Percentiles rank a stretch among this genome's conserved stretches.
phyloP scores from a whole-genome alignment of 2,888 invertebrate species.

The Ceriagrion tenellum region DNA sequence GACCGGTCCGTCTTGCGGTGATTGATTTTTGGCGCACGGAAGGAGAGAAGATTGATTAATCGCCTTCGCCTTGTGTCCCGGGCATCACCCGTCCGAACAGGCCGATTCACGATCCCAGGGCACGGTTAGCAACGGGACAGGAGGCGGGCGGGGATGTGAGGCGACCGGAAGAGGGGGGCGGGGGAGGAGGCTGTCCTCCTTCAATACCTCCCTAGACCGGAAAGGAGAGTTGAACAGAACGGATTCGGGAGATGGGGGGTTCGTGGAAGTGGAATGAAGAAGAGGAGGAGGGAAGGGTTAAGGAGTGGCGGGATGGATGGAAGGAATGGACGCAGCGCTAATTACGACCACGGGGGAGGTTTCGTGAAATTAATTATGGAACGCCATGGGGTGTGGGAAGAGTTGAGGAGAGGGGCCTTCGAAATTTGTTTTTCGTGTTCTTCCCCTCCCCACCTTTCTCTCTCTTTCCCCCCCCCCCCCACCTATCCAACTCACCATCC shows the following conservation, averaged over 20 bases:
- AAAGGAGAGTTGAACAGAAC: neutral
- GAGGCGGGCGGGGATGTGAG: too few relatives aligned
- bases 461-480: neutral
- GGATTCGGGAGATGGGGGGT: neutral
- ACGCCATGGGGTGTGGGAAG: neutral
- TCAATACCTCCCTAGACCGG: neutral
- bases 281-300: neutral
- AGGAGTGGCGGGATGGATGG: neutral
- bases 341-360: slow-evolving; percentile 41
- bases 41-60: slow-evolving; percentile 52
- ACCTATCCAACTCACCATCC: too few relatives aligned
- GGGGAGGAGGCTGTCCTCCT: neutral
- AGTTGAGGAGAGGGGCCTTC: neutral
- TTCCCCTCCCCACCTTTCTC: neutral
- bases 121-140: neutral
- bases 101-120: neutral
- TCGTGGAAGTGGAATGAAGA: neutral
- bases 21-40: slow-evolving; percentile 46
- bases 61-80: neutral
- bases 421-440: slow-evolving; percentile 31
- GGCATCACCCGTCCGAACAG: neutral
- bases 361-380: slow-evolving; percentile 62
- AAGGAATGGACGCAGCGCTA: slow-evolving; percentile 10
- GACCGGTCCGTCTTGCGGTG: neutral
- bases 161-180: too few relatives aligned